Conservation (phyloP, 2,797 vertebrate species). For the Pseudochirops cupreus region DNA sequence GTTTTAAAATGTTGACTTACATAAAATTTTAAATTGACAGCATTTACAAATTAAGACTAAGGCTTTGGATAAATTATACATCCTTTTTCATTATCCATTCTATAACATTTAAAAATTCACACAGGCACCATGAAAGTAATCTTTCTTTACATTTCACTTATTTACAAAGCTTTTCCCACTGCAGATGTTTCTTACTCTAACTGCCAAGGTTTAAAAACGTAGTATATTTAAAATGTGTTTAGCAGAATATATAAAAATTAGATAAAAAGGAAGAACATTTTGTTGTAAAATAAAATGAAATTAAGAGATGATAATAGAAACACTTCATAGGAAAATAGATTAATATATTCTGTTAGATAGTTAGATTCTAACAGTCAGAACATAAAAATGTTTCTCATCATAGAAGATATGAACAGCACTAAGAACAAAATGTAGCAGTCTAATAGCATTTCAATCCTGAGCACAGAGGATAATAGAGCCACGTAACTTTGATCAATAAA, state of each 20-base stretch:
- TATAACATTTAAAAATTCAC: constrained; percentile 85
- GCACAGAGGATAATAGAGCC: constrained; percentile 81
- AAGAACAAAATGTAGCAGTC: constrained; percentile 77
- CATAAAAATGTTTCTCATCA: constrained; percentile 79
- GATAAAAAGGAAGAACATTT: constrained; percentile 83
- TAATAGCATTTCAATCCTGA: constrained; percentile 83
- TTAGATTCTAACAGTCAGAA: constrained; percentile 44
- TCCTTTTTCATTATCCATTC: constrained; percentile 83
- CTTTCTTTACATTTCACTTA: constrained; percentile 86
- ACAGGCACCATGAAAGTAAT: constrained; percentile 87
- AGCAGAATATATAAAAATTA: constrained; percentile 90
- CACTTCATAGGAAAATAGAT: constrained; percentile 85
- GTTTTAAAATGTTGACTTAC: constrained; percentile 80
- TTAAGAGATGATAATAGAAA: constrained; percentile 82
- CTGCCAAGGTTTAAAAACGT: constrained; percentile 82
- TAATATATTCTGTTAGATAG: constrained; percentile 76
- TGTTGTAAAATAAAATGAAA: constrained; percentile 83
- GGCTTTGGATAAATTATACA: constrained; percentile 85
- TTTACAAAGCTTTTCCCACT: constrained; percentile 87
- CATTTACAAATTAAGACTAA: constrained; percentile 89
- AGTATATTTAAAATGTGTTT: constrained; percentile 87
- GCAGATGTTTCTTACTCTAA: constrained; percentile 81
- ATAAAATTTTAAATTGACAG: constrained; percentile 83
- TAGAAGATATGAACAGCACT: constrained; percentile 81
- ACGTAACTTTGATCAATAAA: constrained; percentile 87